A percentile compares a stretch with the other conserved stretches of the same genome.
Evolutionary conservation across 1,140 invertebrate species (phyloP).

Genomic region (Amphibalanus amphitrite): DNA sequence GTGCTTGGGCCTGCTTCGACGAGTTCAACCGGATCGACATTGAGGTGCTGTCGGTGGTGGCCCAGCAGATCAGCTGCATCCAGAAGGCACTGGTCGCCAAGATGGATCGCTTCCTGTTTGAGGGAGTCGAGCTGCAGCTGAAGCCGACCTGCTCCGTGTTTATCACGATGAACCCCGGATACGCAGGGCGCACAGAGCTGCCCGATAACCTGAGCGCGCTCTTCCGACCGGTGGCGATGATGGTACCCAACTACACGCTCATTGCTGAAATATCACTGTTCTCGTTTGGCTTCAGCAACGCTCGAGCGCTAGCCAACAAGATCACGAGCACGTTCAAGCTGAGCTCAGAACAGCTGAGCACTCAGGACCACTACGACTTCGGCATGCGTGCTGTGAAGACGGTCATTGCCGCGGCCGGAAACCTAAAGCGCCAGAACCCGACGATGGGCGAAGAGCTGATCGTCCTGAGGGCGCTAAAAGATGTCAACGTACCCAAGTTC

Average conservation of each 20-base stretch:
- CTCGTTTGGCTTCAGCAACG: conserved; percentile 54
- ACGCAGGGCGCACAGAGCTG: conserved; percentile 31
- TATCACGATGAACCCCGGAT: conserved; percentile 34
- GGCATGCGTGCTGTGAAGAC: conserved; percentile 42
- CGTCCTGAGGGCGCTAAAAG: conserved; percentile 56
- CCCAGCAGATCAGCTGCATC: conserved; percentile 68
- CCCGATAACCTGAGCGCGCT: conserved; percentile 66
- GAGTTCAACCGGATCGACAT: conserved; percentile 87
- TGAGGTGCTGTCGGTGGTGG: conserved; percentile 77
- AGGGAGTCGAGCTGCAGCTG: conserved; percentile 71
- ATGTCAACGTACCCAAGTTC: conserved; percentile 86
- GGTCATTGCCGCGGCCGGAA: conserved; percentile 66
- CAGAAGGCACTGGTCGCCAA: conserved; percentile 61
- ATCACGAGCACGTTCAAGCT: conserved; percentile 83
- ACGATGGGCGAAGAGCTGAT: conserved; percentile 48
- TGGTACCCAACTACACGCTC: conserved; percentile 74
- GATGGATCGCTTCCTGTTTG: conserved; percentile 65
- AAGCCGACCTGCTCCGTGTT: conserved; percentile 73
- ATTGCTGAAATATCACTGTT: conserved; percentile 83
- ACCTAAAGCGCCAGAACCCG: conserved; percentile 63
- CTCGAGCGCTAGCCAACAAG: conserved; percentile 32
- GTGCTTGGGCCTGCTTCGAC: conserved; percentile 91
- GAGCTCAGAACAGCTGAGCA: conserved; percentile 74
- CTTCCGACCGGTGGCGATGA: conserved; percentile 76
- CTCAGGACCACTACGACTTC: conserved; percentile 79